These are phyloP conservation scores for Ormia ochracea DNA, from an alignment of 2,888 invertebrate species.

Conservation along the genomic window DNA sequence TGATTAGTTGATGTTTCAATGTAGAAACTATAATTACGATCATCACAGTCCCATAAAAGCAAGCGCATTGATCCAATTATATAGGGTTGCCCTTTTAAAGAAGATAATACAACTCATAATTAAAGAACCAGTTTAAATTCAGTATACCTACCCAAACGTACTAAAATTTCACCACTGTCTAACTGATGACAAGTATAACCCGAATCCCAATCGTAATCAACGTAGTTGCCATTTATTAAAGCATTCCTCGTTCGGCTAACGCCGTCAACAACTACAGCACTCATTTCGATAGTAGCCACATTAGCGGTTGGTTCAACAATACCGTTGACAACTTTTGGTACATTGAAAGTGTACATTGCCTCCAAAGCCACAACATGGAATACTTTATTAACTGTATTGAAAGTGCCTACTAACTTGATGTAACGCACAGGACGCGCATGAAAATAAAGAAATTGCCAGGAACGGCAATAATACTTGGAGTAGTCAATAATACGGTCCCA, in stretches of 20 bases:
- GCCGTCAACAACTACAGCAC: conserved; percentile 97
- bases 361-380: conserved; percentile 97
- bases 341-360: conserved; percentile 88
- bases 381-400: conserved; percentile 96
- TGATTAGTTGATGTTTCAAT: conserved; percentile 95
- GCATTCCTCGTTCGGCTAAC: conserved; percentile 95
- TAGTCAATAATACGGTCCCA: conserved; percentile 97
- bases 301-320: conserved; percentile 90
- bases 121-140: background rate
- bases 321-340: conserved; percentile 86
- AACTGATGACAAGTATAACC: conserved; percentile 98
- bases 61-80: conserved; percentile 92
- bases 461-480: conserved; percentile 93
- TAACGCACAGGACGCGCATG: conserved; percentile 90
- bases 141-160: conserved; percentile 85
- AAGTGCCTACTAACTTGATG: conserved; percentile 90
- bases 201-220: conserved; percentile 98
- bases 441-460: conserved; percentile 97
- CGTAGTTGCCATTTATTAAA: conserved; percentile 94
- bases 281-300: conserved; percentile 92
- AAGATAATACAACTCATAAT: background rate
- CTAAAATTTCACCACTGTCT: conserved; percentile 94
- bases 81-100: conserved; percentile 89
- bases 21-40: conserved; percentile 95
- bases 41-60: conserved; percentile 98